phyloP scores from a whole-genome alignment of 1,140 invertebrate species.

The Drosophila sturtevanti region DNA sequence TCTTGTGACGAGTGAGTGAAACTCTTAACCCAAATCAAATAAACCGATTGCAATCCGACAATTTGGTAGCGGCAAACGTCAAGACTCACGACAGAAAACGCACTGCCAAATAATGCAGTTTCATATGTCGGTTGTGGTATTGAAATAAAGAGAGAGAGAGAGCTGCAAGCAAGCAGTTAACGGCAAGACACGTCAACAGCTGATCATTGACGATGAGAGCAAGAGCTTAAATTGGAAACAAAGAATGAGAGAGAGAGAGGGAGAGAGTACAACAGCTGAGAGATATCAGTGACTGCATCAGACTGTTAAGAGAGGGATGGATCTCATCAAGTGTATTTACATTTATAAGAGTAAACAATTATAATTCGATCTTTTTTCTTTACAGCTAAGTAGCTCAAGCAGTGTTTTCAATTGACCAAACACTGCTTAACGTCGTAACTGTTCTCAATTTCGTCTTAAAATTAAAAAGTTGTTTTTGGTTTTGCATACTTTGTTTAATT shows the following conservation, averaged over 20 bases:
- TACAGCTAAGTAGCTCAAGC: not conserved
- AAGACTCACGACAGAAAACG: not conserved
- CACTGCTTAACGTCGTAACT: not conserved
- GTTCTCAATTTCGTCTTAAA: too few relatives aligned
- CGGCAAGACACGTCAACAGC: not conserved
- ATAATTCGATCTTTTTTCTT: too few relatives aligned
- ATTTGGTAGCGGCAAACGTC: not conserved
- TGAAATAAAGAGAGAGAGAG: not conserved
- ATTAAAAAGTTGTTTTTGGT: too few relatives aligned
- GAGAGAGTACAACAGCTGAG: not conserved
- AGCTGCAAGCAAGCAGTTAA: not conserved
- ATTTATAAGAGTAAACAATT: too few relatives aligned
- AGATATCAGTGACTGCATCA: too few relatives aligned
- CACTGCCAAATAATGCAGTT: slow-evolving; percentile 7
- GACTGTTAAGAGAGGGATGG: not conserved
- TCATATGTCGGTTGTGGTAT: not conserved
- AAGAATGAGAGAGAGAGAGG: not conserved
- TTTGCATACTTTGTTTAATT: too few relatives aligned
- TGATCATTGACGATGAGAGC: not conserved
- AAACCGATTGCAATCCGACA: not conserved
- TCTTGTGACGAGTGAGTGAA: not conserved
- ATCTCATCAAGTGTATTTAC: not conserved
- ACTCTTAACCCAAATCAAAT: not conserved
- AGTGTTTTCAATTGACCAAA: not conserved
- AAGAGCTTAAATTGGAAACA: not conserved